Evolutionary conservation across 2,113 vertebrate genomes (phyloP).

Genomic region (Delphinapterus leucas): DNA sequence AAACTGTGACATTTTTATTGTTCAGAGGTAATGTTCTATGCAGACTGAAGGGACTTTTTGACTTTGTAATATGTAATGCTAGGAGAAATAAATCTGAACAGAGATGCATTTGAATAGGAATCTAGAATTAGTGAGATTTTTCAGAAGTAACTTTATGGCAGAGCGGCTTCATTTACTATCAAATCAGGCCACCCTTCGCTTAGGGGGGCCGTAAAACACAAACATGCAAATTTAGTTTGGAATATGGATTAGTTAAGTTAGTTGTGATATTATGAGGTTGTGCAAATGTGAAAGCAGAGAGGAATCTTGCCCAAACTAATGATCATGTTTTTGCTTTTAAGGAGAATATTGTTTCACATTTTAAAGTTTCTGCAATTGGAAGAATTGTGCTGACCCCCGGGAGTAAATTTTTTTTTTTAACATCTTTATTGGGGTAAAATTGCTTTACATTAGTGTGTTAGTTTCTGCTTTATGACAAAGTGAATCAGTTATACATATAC

Average conservation of each 20-base stretch:
- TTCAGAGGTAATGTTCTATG: slow-evolving; percentile 34
- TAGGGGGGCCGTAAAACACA: neutral
- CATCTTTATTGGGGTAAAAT: too few species aligned
- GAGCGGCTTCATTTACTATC: neutral
- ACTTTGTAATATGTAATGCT: slow-evolving; percentile 35
- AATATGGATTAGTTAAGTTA: neutral
- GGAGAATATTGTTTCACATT: neutral
- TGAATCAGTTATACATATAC: too few species aligned
- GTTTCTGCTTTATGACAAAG: too few species aligned
- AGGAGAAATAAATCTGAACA: neutral
- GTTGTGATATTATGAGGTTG: neutral
- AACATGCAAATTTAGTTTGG: neutral
- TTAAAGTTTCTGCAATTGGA: neutral
- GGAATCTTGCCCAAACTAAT: neutral
- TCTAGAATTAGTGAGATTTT: slow-evolving; percentile 4
- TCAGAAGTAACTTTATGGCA: neutral
- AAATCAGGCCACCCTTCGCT: neutral
- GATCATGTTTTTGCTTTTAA: neutral
- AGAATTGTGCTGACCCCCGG: neutral
- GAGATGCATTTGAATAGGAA: neutral
- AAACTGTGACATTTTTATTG: slow-evolving; percentile 45
- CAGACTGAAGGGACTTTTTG: slow-evolving; percentile 20
- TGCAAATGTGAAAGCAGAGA: neutral
- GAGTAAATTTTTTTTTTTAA: neutral
- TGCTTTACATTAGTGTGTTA: too few species aligned